These are phyloP conservation scores for Druon quercuslanigerum DNA, from an alignment of 1,140 invertebrate genomes.

Conservation along the genomic window DNA sequence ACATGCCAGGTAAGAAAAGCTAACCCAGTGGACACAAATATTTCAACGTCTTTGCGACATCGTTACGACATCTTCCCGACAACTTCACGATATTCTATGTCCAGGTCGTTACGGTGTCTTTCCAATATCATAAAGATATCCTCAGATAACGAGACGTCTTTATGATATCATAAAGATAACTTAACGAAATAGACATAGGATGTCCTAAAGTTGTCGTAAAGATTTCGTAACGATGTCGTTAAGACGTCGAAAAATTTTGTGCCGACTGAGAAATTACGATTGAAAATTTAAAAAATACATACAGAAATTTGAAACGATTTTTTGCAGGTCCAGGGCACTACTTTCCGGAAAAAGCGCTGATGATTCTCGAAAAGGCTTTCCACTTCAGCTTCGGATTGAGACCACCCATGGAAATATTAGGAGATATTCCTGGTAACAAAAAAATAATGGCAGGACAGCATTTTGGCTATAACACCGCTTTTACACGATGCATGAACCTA, in stretches of 20 bases:
- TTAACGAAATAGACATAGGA: too few relatives aligned
- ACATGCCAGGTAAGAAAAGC: slow-evolving; percentile 68
- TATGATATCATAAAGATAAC: too few relatives aligned
- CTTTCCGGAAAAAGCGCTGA: slow-evolving; percentile 79
- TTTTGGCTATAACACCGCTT: background rate
- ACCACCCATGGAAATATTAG: slow-evolving; percentile 73
- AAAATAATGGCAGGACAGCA: background rate
- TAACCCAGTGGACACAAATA: too few relatives aligned
- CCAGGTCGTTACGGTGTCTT: too few relatives aligned
- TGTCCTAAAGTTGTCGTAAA: too few relatives aligned
- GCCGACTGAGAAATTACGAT: background rate
- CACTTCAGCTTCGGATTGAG: slow-evolving; percentile 79
- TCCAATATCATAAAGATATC: too few relatives aligned
- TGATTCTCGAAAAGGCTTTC: slow-evolving; percentile 79
- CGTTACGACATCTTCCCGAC: too few relatives aligned
- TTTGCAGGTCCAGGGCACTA: slow-evolving; percentile 77
- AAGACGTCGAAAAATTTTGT: too few relatives aligned
- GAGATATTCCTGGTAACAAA: slow-evolving; percentile 75
- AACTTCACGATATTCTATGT: too few relatives aligned
- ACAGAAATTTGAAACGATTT: background rate
- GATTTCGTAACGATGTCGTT: too few relatives aligned
- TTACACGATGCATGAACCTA: background rate
- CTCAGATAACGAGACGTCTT: too few relatives aligned
- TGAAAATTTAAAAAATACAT: background rate
- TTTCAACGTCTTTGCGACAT: too few relatives aligned